These are phyloP conservation scores for Drosophila nr. fundita DNA, from an alignment of 2,888 invertebrate genomes.

Conservation along the genomic window DNA sequence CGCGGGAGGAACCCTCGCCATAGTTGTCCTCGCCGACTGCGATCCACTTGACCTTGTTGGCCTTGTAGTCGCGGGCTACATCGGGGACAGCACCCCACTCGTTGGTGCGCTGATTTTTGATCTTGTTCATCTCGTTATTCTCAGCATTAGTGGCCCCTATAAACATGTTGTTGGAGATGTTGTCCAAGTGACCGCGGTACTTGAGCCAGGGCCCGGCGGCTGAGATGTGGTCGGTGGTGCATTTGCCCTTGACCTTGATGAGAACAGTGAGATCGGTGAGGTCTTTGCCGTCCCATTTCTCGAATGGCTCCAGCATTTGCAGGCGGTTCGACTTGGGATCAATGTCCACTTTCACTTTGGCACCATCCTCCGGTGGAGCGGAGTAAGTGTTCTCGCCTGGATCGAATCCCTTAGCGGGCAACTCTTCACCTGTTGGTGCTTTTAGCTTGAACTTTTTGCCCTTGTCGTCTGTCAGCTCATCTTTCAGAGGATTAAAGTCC, in stretches of 20 bases:
- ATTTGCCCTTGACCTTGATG: constrained; percentile 99
- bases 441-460: constrained; percentile 96
- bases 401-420: constrained; percentile 97
- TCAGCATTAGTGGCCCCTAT: constrained; percentile 96
- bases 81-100: constrained; percentile 96
- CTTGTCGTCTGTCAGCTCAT: constrained; percentile 92
- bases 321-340: constrained; percentile 95
- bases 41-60: constrained; percentile 93
- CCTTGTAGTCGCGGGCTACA: constrained; percentile 97
- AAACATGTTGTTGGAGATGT: constrained; percentile 99
- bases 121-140: constrained; percentile 95
- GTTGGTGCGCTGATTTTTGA: constrained; percentile 94
- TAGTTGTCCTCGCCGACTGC: constrained; percentile 95
- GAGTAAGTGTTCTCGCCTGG: constrained; percentile 98
- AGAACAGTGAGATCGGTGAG: constrained; percentile 94
- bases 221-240: constrained; percentile 99
- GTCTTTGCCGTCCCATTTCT: constrained; percentile 98
- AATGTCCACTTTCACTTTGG: constrained; percentile 90
- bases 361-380: constrained; percentile 88
- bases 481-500: constrained; percentile 96
- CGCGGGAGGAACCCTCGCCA: constrained; percentile 96
- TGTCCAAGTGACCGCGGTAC: constrained; percentile 99
- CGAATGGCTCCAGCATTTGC: constrained; percentile 96
- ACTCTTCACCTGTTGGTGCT: constrained; percentile 94
- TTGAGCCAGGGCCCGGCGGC: constrained; percentile 99